These are phyloP conservation scores for Gryon sp. DNA, from an alignment of 1,140 invertebrate genomes.

Conservation along the genomic window DNA sequence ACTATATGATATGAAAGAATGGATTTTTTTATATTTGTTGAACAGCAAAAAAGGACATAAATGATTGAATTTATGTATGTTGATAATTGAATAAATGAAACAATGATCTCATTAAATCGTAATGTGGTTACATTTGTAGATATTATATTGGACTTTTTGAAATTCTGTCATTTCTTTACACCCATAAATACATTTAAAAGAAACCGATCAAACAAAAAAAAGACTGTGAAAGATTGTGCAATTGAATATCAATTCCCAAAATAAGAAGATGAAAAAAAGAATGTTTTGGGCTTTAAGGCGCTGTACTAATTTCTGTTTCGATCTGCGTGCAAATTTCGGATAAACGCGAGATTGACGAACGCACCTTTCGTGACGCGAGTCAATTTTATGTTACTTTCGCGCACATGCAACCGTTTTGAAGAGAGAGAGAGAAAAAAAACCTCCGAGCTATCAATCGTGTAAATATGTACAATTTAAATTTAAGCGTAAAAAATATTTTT, in stretches of 20 bases:
- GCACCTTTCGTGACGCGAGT: conserved; percentile 48
- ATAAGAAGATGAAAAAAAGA: background rate
- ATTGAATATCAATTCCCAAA: too few species aligned
- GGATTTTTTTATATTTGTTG: too few species aligned
- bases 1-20: too few species aligned
- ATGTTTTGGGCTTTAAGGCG: conserved; percentile 3
- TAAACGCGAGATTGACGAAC: conserved; percentile 47
- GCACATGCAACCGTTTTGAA: conserved; percentile 33
- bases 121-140: too few species aligned
- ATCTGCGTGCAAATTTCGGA: conserved; percentile 41
- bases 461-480: conserved; percentile 46
- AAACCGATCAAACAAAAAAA: background rate
- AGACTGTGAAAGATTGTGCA: too few species aligned
- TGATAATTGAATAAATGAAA: too few species aligned
- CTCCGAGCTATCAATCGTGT: conserved; percentile 40
- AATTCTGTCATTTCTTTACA: too few species aligned
- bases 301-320: conserved; percentile 26
- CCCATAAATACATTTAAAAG: too few species aligned
- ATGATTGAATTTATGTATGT: too few species aligned
- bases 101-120: too few species aligned
- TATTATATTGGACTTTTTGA: too few species aligned
- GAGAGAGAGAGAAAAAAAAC: conserved; percentile 45
- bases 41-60: too few species aligned
- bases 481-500: conserved; percentile 38
- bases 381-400: conserved; percentile 56